Evolutionary conservation across 2,113 vertebrate species (phyloP).

Genomic region (Candoia aspera): DNA sequence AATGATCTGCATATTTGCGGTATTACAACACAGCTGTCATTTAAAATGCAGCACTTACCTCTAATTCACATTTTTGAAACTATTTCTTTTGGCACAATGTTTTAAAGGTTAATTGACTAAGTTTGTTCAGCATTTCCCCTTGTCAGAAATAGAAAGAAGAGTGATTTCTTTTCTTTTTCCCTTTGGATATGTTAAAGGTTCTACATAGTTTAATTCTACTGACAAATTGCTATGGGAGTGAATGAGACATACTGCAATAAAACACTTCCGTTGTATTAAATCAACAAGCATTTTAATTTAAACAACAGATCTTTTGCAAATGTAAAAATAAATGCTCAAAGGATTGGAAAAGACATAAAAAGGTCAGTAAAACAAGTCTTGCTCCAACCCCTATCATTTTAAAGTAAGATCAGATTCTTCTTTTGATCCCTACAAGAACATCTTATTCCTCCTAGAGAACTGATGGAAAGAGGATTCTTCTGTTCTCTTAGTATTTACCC

Average conservation of each 20-base stretch:
- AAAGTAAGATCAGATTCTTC: neutral
- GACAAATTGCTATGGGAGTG: constrained; percentile 18
- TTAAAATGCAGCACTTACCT: constrained; percentile 43
- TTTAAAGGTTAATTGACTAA: constrained; percentile 57
- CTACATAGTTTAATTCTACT: constrained; percentile 18
- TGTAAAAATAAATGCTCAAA: neutral
- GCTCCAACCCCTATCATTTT: neutral
- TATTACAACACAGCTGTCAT: neutral
- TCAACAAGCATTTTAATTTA: constrained; percentile 16
- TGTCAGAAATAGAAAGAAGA: neutral
- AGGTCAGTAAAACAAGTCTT: neutral
- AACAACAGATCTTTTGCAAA: constrained; percentile 10
- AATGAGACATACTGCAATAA: constrained; percentile 19
- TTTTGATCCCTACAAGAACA: neutral
- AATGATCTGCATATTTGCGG: rapidly evolving
- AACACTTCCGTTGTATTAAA: constrained; percentile 13
- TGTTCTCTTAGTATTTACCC: neutral
- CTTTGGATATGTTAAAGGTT: constrained; percentile 32
- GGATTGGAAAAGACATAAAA: neutral
- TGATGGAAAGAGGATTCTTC: neutral
- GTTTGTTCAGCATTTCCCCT: neutral
- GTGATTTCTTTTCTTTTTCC: neutral
- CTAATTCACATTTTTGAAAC: constrained; percentile 7
- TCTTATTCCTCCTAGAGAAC: neutral
- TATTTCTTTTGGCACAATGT: constrained; percentile 37